Base-by-base conservation (phyloP, 2,113 vertebrate species). In the Rhabdornis inornatus region DNA sequence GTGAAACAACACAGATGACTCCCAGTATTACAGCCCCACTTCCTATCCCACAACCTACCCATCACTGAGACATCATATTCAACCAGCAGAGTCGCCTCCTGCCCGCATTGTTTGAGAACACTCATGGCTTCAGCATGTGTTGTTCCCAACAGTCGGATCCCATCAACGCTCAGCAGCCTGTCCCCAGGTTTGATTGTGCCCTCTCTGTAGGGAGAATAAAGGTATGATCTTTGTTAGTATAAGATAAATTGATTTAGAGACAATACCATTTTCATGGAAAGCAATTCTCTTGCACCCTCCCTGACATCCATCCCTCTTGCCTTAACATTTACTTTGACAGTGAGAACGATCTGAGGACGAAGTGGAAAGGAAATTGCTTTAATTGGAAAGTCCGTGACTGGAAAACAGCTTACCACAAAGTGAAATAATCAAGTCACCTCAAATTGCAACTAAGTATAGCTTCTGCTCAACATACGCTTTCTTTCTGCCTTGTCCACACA, bases 41-140 rank as follows among this genome's bases (percentile, higher is more conserved):
- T 60, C 85, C 72, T 2, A 16, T 6, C 19, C 47, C 64, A 70
- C 7, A 39, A 98, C 98, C 64, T 98, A 99, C 99, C 99, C 99
- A 99, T 99, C 53, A 99, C 98, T 1, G 99, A 99, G 95, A 99
- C 99, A 55, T 99, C 99, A 0, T 99, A 99, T 97, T 99, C 99
- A 4, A 99, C 96, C 94, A 99, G 98, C 88, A 99, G 98, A 18
- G 99, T 99, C 2, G 99, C 99, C 89, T 99, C 99, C 97, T 99
- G 99, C 2, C 99, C 99, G 2, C 99, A 99, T 53, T 99, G 99
- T 96, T 99, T 99, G 68, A 99, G 98, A 96, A 99, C 99, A 94
- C 99, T 99, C 99, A 99, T 99, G 96, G 99, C 99, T 97, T 99
- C 99, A 0, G 99, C 98, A 8, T 99, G 99, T 12, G 98, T 98